These are phyloP conservation scores for Puffinus mauretanicus DNA, from an alignment of 2,113 vertebrate species.

Conservation along the genomic window DNA sequence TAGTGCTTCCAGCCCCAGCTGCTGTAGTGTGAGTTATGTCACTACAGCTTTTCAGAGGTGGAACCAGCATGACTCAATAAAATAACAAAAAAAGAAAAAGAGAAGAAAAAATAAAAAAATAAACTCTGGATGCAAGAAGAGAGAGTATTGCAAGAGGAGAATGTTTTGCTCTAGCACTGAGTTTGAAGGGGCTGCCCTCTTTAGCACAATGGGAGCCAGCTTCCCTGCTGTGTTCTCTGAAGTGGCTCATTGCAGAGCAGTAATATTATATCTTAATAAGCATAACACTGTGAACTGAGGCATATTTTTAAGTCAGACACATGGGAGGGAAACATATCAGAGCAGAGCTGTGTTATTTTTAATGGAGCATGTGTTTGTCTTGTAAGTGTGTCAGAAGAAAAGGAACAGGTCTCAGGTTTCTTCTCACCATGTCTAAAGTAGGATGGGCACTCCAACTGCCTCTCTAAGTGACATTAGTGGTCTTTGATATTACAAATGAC, in stretches of 20 bases:
- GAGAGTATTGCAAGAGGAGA: neutral
- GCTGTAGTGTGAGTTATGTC: neutral
- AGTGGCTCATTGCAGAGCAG: conserved; percentile 28
- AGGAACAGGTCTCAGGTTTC: conserved; percentile 73
- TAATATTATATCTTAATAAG: conserved; percentile 70
- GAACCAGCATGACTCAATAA: neutral
- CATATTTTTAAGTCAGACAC: conserved; percentile 65
- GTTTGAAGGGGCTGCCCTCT: neutral
- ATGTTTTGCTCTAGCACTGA: neutral
- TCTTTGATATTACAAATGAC: neutral
- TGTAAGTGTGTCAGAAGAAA: conserved; percentile 61
- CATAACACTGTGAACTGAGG: conserved; percentile 64
- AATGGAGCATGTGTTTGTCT: conserved; percentile 83
- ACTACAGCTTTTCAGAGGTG: neutral
- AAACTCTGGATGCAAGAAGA: neutral
- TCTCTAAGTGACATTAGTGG: neutral
- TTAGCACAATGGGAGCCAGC: neutral
- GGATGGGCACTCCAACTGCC: neutral
- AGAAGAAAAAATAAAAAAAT: neutral
- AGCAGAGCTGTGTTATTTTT: conserved; percentile 81
- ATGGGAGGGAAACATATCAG: conserved; percentile 66
- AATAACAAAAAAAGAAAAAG: neutral
- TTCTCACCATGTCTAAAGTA: conserved; percentile 16
- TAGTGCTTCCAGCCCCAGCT: neutral
- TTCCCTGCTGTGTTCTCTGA: conserved; percentile 12